phyloP scores from a whole-genome alignment of 2,113 vertebrate species.

The Onychostoma macrolepis region DNA sequence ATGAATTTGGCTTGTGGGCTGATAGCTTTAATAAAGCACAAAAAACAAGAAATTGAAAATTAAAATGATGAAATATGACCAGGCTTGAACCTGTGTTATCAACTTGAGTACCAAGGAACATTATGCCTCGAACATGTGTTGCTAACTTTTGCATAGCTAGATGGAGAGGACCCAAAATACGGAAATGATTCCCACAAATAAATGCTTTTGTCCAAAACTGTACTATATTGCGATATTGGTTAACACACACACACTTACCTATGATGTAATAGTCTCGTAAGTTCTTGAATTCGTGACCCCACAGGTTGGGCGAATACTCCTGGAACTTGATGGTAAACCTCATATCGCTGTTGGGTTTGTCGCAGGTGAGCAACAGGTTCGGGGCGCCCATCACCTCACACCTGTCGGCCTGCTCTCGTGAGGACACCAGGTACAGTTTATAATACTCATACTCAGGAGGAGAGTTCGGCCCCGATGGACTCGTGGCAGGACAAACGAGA shows the following conservation, averaged over 20 bases:
- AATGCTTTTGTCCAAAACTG: neutral
- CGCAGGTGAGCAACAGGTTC: slow-evolving; percentile 95
- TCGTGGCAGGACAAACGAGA: slow-evolving; percentile 94
- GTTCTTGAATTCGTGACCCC: slow-evolving; percentile 96
- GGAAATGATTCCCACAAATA: neutral
- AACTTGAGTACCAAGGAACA: neutral
- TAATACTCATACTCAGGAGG: slow-evolving; percentile 91
- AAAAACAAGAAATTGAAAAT: neutral
- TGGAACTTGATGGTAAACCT: slow-evolving; percentile 99
- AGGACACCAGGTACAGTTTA: slow-evolving; percentile 94
- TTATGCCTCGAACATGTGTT: neutral
- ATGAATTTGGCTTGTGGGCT: neutral
- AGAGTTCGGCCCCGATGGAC: slow-evolving; percentile 68
- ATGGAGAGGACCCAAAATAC: neutral
- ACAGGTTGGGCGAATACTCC: slow-evolving; percentile 99
- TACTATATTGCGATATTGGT: neutral
- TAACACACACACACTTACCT: slow-evolving; percentile 79
- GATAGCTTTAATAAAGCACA: neutral
- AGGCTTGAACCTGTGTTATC: neutral
- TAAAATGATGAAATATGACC: neutral
- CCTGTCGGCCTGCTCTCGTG: slow-evolving; percentile 86
- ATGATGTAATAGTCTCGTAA: slow-evolving; percentile 96
- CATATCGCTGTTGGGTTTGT: slow-evolving; percentile 93
- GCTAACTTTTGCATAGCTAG: neutral
- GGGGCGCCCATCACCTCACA: slow-evolving; percentile 94